Evolutionary conservation across 2,797 vertebrate genomes (phyloP), one percentile per base, ranked within the genome.

Genomic region (Spinus pinus): DNA sequence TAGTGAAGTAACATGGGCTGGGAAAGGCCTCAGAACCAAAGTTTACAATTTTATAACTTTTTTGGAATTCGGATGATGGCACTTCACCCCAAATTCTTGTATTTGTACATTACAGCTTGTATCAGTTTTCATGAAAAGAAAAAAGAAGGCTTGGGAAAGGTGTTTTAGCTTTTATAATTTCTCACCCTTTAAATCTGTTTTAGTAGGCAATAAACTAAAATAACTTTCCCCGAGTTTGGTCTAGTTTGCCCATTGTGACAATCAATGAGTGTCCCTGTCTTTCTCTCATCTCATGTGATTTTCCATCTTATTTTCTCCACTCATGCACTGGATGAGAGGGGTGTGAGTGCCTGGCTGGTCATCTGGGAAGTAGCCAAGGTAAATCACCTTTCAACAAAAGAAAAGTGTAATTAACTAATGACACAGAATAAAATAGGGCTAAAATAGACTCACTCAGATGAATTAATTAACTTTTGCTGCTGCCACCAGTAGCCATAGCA

Each of bases 131-230:
- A 1, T 20, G 23, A 14, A 6, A 60, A 79, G 21, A 44, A 35
- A 70, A 78, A 62, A 28, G 1, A 17, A 16, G 6, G 1, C 0
- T 2, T 57, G 28, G 14, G 21, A 53, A 77, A 67, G 6, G 15
- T 44, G 6, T 14, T 75, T 84, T n/a, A 13, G 10, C 4, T 70
- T 49, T 54, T 50, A 7, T 27, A 11, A 7, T 53, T 88, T 60
- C 25, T 47, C 3, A 67, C 7, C 1, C 23, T 81, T 67, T 54
- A 28, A 54, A 54, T 28, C 7, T 35, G 8, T 42, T 57, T 53
- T 28, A 67, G 41, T 10, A 35, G 22, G 27, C 10, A 60, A 20
- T 20, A 47, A 66, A 61, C 25, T 19, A 35, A 67, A 81, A 23
- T 14, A 41, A 17, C 1, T 66, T 67, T 14, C 12, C 12, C 18